phyloP scores from a whole-genome alignment of 2,113 vertebrate genomes.

The Poeciliopsis retropinna region DNA sequence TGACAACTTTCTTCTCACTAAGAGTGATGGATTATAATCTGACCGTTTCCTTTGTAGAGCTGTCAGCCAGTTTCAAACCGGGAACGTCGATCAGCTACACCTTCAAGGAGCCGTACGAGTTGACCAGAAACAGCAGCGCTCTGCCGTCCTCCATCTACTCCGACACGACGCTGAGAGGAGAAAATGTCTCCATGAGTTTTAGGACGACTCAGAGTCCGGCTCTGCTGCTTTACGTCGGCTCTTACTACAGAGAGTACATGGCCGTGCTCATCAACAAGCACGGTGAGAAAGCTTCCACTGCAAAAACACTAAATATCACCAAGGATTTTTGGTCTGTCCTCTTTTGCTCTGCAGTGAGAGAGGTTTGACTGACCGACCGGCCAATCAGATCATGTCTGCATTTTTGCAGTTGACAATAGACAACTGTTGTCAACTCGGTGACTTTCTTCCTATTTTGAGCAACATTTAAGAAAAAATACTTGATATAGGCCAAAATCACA shows the following conservation, averaged over 20 bases:
- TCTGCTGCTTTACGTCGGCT: conserved; percentile 85
- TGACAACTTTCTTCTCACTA: neutral
- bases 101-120: conserved; percentile 88
- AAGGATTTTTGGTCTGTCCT: no score
- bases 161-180: conserved; percentile 83
- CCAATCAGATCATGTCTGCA: no score
- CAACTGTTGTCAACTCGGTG: no score
- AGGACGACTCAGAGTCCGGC: conserved; percentile 85
- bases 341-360: no score
- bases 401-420: no score
- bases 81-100: conserved; percentile 86
- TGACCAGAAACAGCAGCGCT: conserved; percentile 84
- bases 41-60: conserved; percentile 79
- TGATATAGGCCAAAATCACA: no score
- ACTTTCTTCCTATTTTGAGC: no score
- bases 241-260: conserved; percentile 88
- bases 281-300: conserved; percentile 75
- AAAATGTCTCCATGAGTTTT: conserved; percentile 86
- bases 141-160: conserved; percentile 86
- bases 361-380: no score
- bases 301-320: no score
- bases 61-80: conserved; percentile 88
- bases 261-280: conserved; percentile 87
- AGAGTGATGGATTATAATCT: no score
- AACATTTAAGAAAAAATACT: no score